A percentile compares a stretch with the other conserved stretches of the same genome.
These are phyloP conservation scores for Drosophila rubida DNA, from an alignment of 2,888 invertebrate genomes.

Conservation along the genomic window DNA sequence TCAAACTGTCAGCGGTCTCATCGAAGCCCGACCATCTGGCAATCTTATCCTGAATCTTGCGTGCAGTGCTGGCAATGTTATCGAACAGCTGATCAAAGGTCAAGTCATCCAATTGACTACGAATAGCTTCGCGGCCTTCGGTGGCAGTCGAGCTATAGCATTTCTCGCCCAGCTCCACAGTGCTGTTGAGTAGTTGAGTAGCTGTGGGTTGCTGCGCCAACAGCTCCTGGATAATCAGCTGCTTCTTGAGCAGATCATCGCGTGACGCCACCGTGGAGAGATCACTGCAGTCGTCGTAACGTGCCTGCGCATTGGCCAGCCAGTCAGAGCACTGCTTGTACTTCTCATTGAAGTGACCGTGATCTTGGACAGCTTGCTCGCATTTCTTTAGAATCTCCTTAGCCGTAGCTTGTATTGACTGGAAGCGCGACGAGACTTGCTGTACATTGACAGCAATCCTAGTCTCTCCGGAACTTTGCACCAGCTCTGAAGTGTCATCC, in stretches of 20 bases:
- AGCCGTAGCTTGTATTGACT: slow-evolving; percentile 94
- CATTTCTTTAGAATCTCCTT: slow-evolving; percentile 96
- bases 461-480: slow-evolving; percentile 93
- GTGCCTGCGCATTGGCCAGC: slow-evolving; percentile 90
- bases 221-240: slow-evolving; percentile 90
- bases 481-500: slow-evolving; percentile 93
- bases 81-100: slow-evolving; percentile 93
- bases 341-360: slow-evolving; percentile 91
- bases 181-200: slow-evolving; percentile 91
- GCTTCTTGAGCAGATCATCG: slow-evolving; percentile 89
- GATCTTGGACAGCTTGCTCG: slow-evolving; percentile 94
- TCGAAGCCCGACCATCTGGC: slow-evolving; percentile 96
- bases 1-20: slow-evolving; percentile 91
- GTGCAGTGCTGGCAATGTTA: slow-evolving; percentile 90
- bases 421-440: slow-evolving; percentile 95
- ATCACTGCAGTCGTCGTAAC: slow-evolving; percentile 89
- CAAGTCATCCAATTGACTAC: slow-evolving; percentile 92
- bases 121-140: slow-evolving; percentile 94
- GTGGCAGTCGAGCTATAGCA: slow-evolving; percentile 93
- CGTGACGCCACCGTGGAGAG: slow-evolving; percentile 88
- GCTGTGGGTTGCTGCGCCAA: slow-evolving; percentile 91
- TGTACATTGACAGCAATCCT: slow-evolving; percentile 95
- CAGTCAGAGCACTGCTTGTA: slow-evolving; percentile 93
- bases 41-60: slow-evolving; percentile 93
- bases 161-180: slow-evolving; percentile 95